Evolutionary conservation across 2,797 vertebrate genomes (phyloP).

Genomic region (Phylloscopus collybita): DNA sequence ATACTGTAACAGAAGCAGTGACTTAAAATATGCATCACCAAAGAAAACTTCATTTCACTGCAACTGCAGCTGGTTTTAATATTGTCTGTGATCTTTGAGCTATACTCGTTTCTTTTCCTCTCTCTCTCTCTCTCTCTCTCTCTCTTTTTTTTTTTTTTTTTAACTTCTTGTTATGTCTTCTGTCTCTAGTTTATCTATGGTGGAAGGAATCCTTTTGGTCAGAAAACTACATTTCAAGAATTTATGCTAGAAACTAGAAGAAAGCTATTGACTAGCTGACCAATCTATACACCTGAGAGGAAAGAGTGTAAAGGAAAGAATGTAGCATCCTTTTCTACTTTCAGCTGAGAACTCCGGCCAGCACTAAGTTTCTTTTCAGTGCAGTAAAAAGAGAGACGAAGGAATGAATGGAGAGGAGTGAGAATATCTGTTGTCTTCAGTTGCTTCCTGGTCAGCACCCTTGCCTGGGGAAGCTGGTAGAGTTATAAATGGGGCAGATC

Average conservation of each 20-base stretch:
- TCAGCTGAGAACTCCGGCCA: background rate
- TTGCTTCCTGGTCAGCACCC: background rate
- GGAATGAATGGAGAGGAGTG: background rate
- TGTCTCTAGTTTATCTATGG: background rate
- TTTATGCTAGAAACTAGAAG: background rate
- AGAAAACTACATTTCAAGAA: background rate
- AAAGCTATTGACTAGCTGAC: background rate
- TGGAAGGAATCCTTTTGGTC: background rate
- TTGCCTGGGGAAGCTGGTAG: background rate
- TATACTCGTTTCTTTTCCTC: background rate
- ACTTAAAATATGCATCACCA: background rate
- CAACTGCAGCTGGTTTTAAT: background rate
- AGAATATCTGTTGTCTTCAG: background rate
- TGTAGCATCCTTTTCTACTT: background rate
- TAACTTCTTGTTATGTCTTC: background rate
- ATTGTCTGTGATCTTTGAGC: background rate
- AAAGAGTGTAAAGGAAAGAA: background rate
- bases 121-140: background rate
- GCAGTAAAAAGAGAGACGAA: background rate
- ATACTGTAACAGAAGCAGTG: background rate
- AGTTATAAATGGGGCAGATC: background rate
- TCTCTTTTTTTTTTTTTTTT: too few relatives aligned
- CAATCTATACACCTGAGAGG: background rate
- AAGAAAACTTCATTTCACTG: background rate
- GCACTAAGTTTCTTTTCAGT: background rate